A percentile compares a stretch with the other conserved stretches of the same genome.
phyloP scores from a whole-genome alignment of 2,113 vertebrate genomes.

The Zosterops hypoxanthus region DNA sequence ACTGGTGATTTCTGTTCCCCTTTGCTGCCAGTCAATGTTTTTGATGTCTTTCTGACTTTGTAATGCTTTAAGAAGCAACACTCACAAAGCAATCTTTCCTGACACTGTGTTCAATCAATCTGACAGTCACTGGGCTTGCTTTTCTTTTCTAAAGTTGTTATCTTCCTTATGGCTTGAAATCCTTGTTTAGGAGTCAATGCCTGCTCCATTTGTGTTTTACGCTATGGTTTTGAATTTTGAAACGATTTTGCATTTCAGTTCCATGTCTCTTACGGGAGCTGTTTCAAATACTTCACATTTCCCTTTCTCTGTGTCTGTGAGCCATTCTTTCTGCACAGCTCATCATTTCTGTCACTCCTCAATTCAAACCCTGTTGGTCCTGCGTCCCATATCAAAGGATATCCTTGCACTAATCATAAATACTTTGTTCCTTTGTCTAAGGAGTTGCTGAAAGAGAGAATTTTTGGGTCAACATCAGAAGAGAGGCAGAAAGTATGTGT shows the following conservation, averaged over 20 bases:
- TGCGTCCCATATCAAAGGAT: background rate
- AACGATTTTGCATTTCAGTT: slow-evolving; percentile 23
- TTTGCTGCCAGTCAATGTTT: slow-evolving; percentile 46
- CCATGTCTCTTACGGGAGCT: background rate
- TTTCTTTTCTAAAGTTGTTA: slow-evolving; percentile 50
- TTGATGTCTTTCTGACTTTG: slow-evolving; percentile 48
- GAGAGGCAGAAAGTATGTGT: slow-evolving; percentile 14
- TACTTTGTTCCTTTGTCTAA: background rate
- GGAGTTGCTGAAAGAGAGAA: background rate
- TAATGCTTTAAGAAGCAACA: slow-evolving; percentile 29
- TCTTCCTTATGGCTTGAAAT: slow-evolving; percentile 40
- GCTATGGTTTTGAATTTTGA: background rate
- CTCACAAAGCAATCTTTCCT: slow-evolving; percentile 40
- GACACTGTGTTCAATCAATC: slow-evolving; percentile 60
- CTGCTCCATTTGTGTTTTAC: slow-evolving; percentile 17
- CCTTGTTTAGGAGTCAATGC: background rate
- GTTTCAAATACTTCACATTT: background rate
- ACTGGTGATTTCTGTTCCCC: slow-evolving; percentile 13
- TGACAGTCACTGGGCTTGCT: slow-evolving; percentile 51
- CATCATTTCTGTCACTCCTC: background rate
- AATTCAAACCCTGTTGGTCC: background rate
- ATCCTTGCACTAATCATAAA: background rate
- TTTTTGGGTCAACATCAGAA: slow-evolving; percentile 1
- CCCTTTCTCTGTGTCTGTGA: background rate
- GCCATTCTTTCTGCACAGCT: background rate